A percentile compares a stretch with the other conserved stretches of the same genome.
These are phyloP conservation scores for Drosophila kambysellisi DNA, from an alignment of 2,888 invertebrate species.

Conservation along the genomic window DNA sequence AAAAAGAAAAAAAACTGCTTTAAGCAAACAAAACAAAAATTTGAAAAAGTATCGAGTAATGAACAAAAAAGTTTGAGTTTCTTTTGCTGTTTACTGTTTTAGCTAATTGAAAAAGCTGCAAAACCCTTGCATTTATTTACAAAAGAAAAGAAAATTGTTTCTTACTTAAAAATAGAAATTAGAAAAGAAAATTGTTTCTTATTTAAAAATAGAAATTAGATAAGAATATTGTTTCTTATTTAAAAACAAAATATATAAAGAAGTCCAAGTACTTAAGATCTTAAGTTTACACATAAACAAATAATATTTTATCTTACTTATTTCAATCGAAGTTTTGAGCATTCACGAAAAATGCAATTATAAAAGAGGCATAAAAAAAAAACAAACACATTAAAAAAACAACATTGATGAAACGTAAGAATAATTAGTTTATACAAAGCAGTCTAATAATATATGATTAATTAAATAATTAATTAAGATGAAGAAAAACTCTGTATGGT, in stretches of 20 bases:
- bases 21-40: conserved; percentile 38
- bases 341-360: conserved; percentile 55
- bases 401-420: conserved; percentile 21
- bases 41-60: conserved; percentile 5
- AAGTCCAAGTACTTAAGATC: conserved; percentile 26
- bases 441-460: conserved; percentile 17
- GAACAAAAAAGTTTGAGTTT: conserved; percentile 5
- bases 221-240: conserved; percentile 6
- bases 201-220: background rate
- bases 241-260: background rate
- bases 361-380: conserved; percentile 70
- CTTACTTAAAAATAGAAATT: background rate
- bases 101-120: conserved; percentile 61
- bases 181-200: conserved; percentile 6
- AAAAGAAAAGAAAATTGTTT: conserved; percentile 10
- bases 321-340: conserved; percentile 36
- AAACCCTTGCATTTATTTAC: conserved; percentile 63
- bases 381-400: conserved; percentile 8
- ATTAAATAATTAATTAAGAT: conserved; percentile 31
- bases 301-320: conserved; percentile 50
- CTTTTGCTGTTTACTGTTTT: conserved; percentile 15
- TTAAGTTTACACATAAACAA: conserved; percentile 16
- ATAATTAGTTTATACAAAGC: conserved; percentile 6
- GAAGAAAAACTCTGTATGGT: conserved; percentile 24
- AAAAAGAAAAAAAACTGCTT: conserved; percentile 38